Base-by-base conservation (phyloP, 2,113 vertebrate genomes). In the Synodontis membranacea region DNA sequence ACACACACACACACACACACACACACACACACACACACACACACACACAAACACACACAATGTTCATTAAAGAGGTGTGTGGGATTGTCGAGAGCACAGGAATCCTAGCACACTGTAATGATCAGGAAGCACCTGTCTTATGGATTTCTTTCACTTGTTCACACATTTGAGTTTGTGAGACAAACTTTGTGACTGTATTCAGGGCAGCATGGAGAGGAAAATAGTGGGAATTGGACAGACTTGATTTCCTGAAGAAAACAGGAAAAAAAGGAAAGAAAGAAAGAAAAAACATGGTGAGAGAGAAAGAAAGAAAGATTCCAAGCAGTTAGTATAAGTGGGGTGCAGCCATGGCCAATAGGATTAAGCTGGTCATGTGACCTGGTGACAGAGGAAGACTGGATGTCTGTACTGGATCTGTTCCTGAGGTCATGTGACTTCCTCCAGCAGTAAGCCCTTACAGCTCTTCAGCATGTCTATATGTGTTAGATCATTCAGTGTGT, bases 361-460 rank as follows among this genome's bases (percentile, higher is more conserved):
- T 86, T 52, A 74, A 82, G n/a, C 9, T 17, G 42, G 80, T 70
- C 31, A 86, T 34, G 54, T 60, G 84, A 86, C 79, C 31, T 15
- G 70, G 56, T 4, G 23, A 17, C 37, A 84, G 64, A 48, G 31
- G 31, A 50, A 42, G 60, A 76, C 46, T 46, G 70, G 52, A 39
- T 50, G 72, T 85, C 54, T 21, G 15, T 31, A 37, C 78, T 58
- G 52, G 54, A 44, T 2, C 46, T 15, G 23, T 10, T 44, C 56
- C 14, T 64, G 39, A 42, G 52, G 68, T 34, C 66, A 46, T 46
- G 54, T 84, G 42, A 50, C 46, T 21, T 17, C 17, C 23, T 74
- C 52, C 34, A 56, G 82, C 48, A 19, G 52, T 54, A 3, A 54
- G 19, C 52, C 42, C 48, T 25, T 78, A 34, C n/a, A 64, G 84